These are phyloP conservation scores for Drosophila bipectinata DNA, from an alignment of 1,140 invertebrate species.

Conservation along the genomic window DNA sequence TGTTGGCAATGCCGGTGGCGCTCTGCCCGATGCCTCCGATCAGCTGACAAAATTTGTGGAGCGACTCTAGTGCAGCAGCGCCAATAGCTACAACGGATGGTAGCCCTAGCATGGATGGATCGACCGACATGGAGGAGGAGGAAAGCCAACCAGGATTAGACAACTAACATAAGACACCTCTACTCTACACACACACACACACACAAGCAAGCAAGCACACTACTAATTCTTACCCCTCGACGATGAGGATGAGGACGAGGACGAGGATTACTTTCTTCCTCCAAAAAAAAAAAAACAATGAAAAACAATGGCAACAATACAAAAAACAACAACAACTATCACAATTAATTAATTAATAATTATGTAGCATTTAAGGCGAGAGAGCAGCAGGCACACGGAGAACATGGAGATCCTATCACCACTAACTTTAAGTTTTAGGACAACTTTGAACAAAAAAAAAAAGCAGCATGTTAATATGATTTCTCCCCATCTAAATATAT, in stretches of 20 bases:
- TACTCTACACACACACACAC: too few species aligned
- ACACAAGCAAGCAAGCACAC: too few species aligned
- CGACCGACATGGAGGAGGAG: too few species aligned
- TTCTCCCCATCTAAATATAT: background rate
- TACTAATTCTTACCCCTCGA: too few species aligned
- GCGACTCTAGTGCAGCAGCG: constrained; percentile 87
- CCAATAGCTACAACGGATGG: constrained; percentile 37
- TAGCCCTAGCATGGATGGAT: background rate
- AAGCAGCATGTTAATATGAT: constrained; percentile 3
- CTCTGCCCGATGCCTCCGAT: constrained; percentile 94
- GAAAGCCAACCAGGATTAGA: too few species aligned
- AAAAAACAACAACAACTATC: constrained; percentile 4
- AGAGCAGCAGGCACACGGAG: background rate
- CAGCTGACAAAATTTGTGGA: constrained; percentile 96
- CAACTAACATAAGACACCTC: too few species aligned
- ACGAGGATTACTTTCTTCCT: too few species aligned
- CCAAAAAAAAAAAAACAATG: too few species aligned
- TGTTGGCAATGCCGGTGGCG: constrained; percentile 84
- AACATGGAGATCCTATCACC: background rate
- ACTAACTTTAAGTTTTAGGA: constrained; percentile 31
- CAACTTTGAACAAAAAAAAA: constrained; percentile 19
- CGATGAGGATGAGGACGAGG: too few species aligned
- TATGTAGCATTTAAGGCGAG: background rate
- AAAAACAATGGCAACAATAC: background rate
- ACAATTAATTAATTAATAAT: background rate